A percentile compares a stretch with the other conserved stretches of the same genome.
Evolutionary conservation across 2,797 vertebrate species (phyloP).

Genomic region (Zenarchopterus dispar): DNA sequence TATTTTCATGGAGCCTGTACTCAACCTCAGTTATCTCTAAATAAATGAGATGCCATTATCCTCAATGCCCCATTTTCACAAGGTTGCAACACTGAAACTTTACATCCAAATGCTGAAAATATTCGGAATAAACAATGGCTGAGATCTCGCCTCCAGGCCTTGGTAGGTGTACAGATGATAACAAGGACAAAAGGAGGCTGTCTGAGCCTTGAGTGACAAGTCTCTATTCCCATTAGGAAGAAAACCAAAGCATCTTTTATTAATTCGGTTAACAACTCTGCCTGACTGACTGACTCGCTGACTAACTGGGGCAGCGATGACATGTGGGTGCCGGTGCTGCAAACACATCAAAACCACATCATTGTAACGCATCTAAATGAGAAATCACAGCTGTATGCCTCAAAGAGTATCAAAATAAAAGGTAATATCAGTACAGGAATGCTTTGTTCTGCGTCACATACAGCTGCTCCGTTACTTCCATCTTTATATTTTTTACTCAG

Average conservation of each 20-base stretch:
- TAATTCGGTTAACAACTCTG: constrained; percentile 37
- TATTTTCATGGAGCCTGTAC: constrained; percentile 11
- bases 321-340: constrained; percentile 16
- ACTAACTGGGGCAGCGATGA: constrained; percentile 36
- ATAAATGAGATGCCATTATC: constrained; percentile 18
- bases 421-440: neutral
- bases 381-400: constrained; percentile 35
- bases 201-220: constrained; percentile 55
- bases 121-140: constrained; percentile 38
- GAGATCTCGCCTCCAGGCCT: constrained; percentile 47
- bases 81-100: constrained; percentile 24
- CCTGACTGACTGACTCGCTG: constrained; percentile 31
- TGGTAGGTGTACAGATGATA: constrained; percentile 43
- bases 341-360: constrained; percentile 39
- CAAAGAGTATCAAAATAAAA: constrained; percentile 26
- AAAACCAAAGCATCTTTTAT: constrained; percentile 44
- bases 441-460: constrained; percentile 9
- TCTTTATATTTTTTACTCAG: neutral
- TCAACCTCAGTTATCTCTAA: constrained; percentile 9
- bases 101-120: constrained; percentile 31
- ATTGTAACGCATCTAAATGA: constrained; percentile 11
- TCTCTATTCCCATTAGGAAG: constrained; percentile 31
- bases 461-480: constrained; percentile 12
- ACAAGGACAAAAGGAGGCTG: constrained; percentile 47
- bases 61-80: constrained; percentile 28